Percentiles rank a stretch among this genome's conserved stretches.
These are phyloP conservation scores for Staurois parvus DNA, from an alignment of 2,797 vertebrate species.

Conservation along the genomic window DNA sequence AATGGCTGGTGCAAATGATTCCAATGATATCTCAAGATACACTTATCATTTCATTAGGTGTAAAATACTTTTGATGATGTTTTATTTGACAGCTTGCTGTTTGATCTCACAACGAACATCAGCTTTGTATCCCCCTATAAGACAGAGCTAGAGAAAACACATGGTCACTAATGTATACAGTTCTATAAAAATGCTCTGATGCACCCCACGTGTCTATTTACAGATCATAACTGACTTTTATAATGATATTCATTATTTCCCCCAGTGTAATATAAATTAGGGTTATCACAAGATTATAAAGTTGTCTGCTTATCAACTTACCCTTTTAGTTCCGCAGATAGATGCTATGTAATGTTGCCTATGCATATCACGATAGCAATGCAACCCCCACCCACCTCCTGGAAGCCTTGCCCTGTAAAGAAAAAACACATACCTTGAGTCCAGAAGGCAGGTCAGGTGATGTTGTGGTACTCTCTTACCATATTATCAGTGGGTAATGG, in stretches of 20 bases:
- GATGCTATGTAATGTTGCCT: neutral
- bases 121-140: conserved; percentile 35
- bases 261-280: neutral
- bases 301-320: neutral
- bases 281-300: neutral
- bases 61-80: conserved; percentile 67
- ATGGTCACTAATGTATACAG: conserved; percentile 35
- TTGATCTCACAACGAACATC: conserved; percentile 42
- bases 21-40: conserved; percentile 61
- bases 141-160: conserved; percentile 19
- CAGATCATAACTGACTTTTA: conserved; percentile 32
- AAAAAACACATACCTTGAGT: neutral
- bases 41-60: conserved; percentile 69
- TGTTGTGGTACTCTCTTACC: neutral
- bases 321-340: neutral
- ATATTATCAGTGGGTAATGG: too few relatives aligned
- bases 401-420: too few relatives aligned
- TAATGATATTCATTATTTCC: conserved; percentile 32
- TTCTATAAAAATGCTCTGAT: conserved; percentile 29
- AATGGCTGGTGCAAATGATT: conserved; percentile 73
- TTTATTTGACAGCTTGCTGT: conserved; percentile 59
- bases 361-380: too few relatives aligned
- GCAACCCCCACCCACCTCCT: too few relatives aligned
- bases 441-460: neutral
- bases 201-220: conserved; percentile 19